Percentiles rank a stretch among this genome's conserved stretches.
Conservation (phyloP, 2,113 vertebrate species). For the Vombatus ursinus region DNA sequence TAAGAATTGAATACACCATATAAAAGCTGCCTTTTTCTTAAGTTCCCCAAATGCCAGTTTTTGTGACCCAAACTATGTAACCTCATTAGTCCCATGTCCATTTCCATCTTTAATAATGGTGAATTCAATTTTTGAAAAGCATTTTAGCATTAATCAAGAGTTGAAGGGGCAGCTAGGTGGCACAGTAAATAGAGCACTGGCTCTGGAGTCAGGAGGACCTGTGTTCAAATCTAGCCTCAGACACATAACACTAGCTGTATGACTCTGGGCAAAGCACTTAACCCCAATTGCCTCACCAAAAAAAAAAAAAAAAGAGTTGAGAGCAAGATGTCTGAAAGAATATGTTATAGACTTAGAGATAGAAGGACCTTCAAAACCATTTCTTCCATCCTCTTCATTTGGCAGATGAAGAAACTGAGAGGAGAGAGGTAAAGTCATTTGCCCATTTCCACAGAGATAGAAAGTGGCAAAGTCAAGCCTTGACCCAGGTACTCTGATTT, state of each 20-base stretch:
- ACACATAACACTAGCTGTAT: no score
- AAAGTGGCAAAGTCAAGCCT: neutral
- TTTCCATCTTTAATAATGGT: neutral
- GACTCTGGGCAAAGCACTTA: no score
- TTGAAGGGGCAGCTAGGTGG: no score
- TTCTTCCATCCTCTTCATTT: neutral
- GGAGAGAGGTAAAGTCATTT: neutral
- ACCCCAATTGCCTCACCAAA: no score
- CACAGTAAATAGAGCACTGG: no score
- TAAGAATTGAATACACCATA: neutral
- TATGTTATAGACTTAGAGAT: neutral
- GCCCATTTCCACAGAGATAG: slow-evolving; percentile 11
- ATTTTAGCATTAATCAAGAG: neutral
- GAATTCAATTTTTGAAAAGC: neutral
- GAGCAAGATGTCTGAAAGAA: neutral
- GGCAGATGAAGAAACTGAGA: neutral
- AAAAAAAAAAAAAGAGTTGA: no score
- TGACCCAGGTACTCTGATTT: slow-evolving; percentile 25
- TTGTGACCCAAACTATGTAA: neutral
- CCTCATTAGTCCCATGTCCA: neutral
- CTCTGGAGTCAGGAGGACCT: no score
- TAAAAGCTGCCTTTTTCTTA: neutral
- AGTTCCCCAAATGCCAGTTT: neutral
- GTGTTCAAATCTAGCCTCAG: no score
- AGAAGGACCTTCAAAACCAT: neutral